Conservation (phyloP, 2,797 vertebrate species). For the Hylomyscus alleni region DNA sequence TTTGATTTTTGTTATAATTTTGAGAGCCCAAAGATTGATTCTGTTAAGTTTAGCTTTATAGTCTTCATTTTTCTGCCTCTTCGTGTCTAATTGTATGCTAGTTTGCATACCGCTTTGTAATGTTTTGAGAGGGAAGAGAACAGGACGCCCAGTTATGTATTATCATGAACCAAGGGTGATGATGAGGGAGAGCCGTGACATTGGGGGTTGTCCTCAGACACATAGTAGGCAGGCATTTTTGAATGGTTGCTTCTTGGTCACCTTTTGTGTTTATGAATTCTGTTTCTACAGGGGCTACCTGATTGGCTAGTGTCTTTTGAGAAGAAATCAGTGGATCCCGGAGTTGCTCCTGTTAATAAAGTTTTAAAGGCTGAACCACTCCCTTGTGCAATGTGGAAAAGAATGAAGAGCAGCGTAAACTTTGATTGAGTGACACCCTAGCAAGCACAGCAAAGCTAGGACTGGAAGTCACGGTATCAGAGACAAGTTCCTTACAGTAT, state of each 20-base stretch:
- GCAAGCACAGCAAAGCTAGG: neutral
- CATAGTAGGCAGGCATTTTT: neutral
- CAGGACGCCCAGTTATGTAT: neutral
- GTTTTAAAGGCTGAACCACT: constrained; percentile 70
- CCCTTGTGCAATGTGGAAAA: neutral
- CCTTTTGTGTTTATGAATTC: constrained; percentile 51
- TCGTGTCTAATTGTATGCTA: neutral
- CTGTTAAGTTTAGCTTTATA: constrained; percentile 1
- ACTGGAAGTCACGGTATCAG: neutral
- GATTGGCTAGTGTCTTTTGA: constrained; percentile 92
- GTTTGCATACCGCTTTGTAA: constrained; percentile 14
- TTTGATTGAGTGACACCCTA: neutral
- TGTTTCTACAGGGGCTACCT: constrained; percentile 94
- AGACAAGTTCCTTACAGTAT: constrained; percentile 60
- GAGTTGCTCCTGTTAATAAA: constrained; percentile 83
- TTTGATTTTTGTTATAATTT: constrained; percentile 28
- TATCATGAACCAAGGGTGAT: neutral
- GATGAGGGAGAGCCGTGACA: neutral
- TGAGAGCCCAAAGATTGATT: neutral
- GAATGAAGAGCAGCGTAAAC: neutral
- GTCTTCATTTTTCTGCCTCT: neutral
- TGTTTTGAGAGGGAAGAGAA: neutral
- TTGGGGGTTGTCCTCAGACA: constrained; percentile 9
- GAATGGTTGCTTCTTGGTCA: constrained; percentile 49
- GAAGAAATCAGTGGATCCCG: constrained; percentile 54